Conservation (phyloP, 2,797 vertebrate genomes). For the Anguilla marmorata region DNA sequence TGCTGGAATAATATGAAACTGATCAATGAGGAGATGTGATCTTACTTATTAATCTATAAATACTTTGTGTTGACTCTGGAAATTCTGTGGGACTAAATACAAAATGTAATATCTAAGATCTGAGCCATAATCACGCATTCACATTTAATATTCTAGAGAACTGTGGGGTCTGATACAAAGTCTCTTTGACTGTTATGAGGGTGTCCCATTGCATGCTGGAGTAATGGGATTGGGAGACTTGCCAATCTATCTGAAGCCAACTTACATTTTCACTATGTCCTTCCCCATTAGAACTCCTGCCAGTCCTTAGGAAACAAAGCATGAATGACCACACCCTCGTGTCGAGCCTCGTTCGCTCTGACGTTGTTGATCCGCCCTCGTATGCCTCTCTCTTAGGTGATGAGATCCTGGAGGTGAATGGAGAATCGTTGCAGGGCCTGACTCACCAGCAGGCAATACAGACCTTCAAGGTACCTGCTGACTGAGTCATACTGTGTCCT, state of each 20-base stretch:
- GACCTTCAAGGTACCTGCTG: constrained; percentile 88
- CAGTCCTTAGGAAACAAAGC: not conserved
- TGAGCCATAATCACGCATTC: not conserved
- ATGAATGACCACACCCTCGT: not conserved
- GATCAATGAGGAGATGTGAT: not conserved
- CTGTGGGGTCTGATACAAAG: not conserved
- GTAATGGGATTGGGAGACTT: not conserved
- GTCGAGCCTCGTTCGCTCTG: not conserved
- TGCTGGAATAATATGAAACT: not conserved
- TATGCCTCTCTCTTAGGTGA: constrained; percentile 73
- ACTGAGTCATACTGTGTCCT: not conserved
- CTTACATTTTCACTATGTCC: not conserved
- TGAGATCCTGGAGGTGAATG: constrained; percentile 93
- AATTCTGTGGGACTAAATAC: not conserved
- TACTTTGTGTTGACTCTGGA: not conserved
- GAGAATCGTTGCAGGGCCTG: constrained; percentile 90
- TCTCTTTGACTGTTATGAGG: not conserved
- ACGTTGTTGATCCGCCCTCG: not conserved
- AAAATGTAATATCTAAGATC: not conserved
- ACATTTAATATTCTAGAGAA: not conserved
- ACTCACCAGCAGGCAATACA: constrained; percentile 96
- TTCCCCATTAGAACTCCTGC: not conserved
- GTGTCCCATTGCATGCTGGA: not conserved
- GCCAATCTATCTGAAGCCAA: not conserved
- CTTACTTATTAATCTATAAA: not conserved